phyloP scores from a whole-genome alignment of 1,140 invertebrate species.

The Micrasema longulum region DNA sequence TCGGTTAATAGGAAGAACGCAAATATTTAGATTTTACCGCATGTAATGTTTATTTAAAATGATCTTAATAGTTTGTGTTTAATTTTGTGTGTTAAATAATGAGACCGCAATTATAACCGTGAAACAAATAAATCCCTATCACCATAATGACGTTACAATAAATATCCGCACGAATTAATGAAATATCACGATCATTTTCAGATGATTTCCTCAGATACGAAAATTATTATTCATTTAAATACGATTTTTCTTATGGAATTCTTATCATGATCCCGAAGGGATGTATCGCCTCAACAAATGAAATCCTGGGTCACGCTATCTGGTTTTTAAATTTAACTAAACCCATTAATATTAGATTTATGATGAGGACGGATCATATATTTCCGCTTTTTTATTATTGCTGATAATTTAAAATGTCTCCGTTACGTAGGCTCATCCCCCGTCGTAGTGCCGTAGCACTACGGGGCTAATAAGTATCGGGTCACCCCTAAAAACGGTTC shows the following conservation, averaged over 20 bases:
- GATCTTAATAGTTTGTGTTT: no score
- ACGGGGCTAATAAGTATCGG: neutral
- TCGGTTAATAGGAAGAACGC: no score
- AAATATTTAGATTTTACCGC: no score
- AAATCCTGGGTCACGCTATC: conserved; percentile 9
- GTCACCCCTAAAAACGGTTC: neutral
- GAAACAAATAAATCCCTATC: no score
- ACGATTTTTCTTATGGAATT: neutral
- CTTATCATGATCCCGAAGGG: conserved; percentile 9
- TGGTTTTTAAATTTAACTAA: conserved; percentile 14
- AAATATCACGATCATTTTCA: no score
- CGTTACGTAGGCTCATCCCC: neutral
- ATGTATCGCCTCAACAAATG: conserved; percentile 5
- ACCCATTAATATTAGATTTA: conserved; percentile 26
- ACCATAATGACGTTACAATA: no score
- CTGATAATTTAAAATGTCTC: conserved; percentile 31
- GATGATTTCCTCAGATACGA: no score
- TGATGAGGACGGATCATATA: conserved; percentile 4
- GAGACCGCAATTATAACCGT: no score
- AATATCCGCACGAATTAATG: no score
- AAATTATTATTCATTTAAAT: no score
- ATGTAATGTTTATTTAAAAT: no score
- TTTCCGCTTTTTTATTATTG: conserved; percentile 23
- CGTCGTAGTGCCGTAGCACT: neutral
- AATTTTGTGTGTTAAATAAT: no score